Base-by-base conservation (phyloP, 1,140 invertebrate genomes). In the Drosophila simulans region DNA sequence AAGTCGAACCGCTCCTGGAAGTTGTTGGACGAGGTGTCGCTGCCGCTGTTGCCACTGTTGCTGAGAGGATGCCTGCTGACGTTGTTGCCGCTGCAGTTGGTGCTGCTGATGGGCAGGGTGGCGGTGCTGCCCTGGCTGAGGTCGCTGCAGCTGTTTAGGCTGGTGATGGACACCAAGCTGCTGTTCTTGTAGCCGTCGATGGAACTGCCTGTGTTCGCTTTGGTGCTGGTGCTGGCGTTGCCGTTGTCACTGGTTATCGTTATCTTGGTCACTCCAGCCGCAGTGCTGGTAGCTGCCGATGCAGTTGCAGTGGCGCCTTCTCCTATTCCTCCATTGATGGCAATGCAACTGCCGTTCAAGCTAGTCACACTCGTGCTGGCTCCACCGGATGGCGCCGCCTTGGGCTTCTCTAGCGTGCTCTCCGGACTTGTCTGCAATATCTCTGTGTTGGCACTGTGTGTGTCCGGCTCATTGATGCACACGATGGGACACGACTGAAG, bases 1-100 rank as follows among this genome's bases (percentile, higher is more conserved):
- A 92, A 91, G 51, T 91, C 90, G 64, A 91, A 91, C 8, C 84
- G 83, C 46, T 91, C 83, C 42, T 91, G 90, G 42, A 91, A 91
- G 59, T 90, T 91, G n/a, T 81, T 83, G 12, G 91, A 91, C 4
- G 86, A 90, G 10, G 90, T 91, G 53, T 91, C 90, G 77, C 90
- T 91, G 54, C 68, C 51, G 27, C 20, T 56, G 54, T 51, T 71
- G 56, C 60, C 17, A 17, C 17, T 77, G 60, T 27, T 13, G 35
- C 37, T 39, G 37, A 39, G 11, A 0, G 37, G 37, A 17, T 5
- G 63, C 48, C 15, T 57, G 31, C 15, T 35, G 56, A 39, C 60
- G 60, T 5, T 42, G 49, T 31, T 76, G 60, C 43, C 56, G 49
- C 31, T 62, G 64, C 15, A 13, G 34, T 7, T 31, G 31, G 34